Evolutionary conservation across 1,140 invertebrate genomes (phyloP).

Genomic region (Sitophilus oryzae): DNA sequence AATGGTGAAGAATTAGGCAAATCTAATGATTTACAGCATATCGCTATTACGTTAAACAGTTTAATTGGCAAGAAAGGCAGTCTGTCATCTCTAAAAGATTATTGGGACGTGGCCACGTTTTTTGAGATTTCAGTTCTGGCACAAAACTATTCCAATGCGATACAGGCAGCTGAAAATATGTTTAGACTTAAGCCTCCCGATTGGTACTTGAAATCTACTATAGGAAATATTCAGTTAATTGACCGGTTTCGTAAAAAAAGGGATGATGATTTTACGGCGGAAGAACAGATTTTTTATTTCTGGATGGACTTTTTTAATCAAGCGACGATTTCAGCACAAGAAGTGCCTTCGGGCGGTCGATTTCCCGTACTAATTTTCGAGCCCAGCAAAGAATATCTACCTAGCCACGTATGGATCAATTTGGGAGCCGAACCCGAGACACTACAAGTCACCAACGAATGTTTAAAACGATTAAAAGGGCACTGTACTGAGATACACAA

Average conservation of each 20-base stretch:
- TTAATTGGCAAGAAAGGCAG: constrained; percentile 97
- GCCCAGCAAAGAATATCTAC: constrained; percentile 88
- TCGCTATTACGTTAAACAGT: constrained; percentile 93
- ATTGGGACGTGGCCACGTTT: constrained; percentile 99
- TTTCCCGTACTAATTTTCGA: constrained; percentile 92
- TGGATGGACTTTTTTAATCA: constrained; percentile 99
- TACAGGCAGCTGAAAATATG: constrained; percentile 98
- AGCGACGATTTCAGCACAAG: constrained; percentile 73
- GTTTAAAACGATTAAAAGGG: constrained; percentile 67
- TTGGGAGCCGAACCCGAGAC: constrained; percentile 88
- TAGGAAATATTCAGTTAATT: constrained; percentile 95
- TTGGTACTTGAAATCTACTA: constrained; percentile 98
- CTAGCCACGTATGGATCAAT: constrained; percentile 92
- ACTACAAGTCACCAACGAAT: constrained; percentile 77
- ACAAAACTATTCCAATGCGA: constrained; percentile 94
- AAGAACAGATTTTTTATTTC: constrained; percentile 87
- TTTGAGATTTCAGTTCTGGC: constrained; percentile 98
- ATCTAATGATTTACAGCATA: constrained; percentile 84
- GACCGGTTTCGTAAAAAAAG: constrained; percentile 80
- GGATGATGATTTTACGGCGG: constrained; percentile 60
- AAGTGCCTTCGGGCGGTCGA: constrained; percentile 54
- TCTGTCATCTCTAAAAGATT: constrained; percentile 86
- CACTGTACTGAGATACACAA: constrained; percentile 81
- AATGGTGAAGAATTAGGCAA: constrained; percentile 92
- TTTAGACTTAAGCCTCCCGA: constrained; percentile 97